Evolutionary conservation across 2,113 vertebrate species (phyloP), one percentile per base, ranked within the genome.

Genomic region (Alligator sinensis): DNA sequence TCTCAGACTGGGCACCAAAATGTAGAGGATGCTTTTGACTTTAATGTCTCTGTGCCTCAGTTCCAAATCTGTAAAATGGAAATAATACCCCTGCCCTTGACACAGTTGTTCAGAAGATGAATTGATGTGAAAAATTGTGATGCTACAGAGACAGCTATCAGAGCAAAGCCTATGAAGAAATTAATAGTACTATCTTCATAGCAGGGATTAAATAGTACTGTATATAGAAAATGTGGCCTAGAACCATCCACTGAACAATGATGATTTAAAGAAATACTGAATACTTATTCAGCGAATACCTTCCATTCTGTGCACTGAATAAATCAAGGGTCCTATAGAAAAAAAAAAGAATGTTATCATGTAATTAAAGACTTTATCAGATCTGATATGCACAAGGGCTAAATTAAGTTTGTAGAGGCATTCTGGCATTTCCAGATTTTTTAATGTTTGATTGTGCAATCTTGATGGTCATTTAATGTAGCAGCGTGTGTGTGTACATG

Each of bases 211-310:
- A 72, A 72, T 22, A 72, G 18, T 47, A 47, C 47, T 47, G 47
- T 60, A 11, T 86, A 58, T 3, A 61, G 19, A 84, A 86, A 94
- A 91, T 72, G 68, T 80, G 87, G 74, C 17, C 1, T 58, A 34
- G 75, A 2, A 28, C 59, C 55, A 63, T 78, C 16, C 17, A n/a
- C 47, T 82, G 84, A 91, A 92, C 0, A 2, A 17, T 10, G 9
- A 61, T 64, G 91, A 92, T 86, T 86, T 92, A 93, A 82, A 75
- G 91, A 24, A 75, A 3, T 91, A 84, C 80, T 93, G 88, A 80
- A 78, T 81, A 94, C 64, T 34, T 82, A 4, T 54, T 58, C 13
- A 34, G 19, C 22, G 19, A 38, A 11, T 19, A 38, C 11, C 68
- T 58, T 92, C 78, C 47, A 92, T 66, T 57, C 72, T 93, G 83